Conservation (phyloP, 2,113 vertebrate species). For the Trogon surrucura region DNA sequence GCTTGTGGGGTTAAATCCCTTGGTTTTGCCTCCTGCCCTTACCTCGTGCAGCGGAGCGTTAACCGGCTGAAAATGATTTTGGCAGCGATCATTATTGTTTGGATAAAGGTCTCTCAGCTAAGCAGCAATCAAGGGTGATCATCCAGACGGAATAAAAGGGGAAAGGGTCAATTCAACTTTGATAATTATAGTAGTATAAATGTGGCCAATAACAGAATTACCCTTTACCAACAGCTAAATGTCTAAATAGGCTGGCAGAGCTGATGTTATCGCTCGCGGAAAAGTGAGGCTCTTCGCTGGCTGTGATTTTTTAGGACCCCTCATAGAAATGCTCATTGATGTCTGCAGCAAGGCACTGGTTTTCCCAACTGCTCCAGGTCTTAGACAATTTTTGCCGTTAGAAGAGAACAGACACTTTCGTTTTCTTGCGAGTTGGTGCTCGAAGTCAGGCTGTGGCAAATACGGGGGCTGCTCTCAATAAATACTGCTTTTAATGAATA, state of each 20-base stretch:
- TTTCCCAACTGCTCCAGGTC: accelerated
- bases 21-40: background rate
- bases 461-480: background rate
- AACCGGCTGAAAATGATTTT: background rate
- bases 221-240: background rate
- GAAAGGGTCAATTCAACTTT: background rate
- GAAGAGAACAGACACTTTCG: background rate
- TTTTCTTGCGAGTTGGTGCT: background rate
- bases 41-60: background rate
- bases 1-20: background rate
- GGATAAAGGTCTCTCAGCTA: background rate
- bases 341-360: background rate
- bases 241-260: background rate
- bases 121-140: background rate
- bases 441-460: background rate
- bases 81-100: background rate
- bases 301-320: accelerated
- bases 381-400: background rate
- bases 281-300: accelerated
- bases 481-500: background rate
- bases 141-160: background rate
- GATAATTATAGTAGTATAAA: background rate
- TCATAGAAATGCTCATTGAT: accelerated
- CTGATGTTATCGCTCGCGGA: background rate
- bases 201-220: background rate